phyloP scores from a whole-genome alignment of 2,797 vertebrate species.

The Kryptopterus vitreolus region DNA sequence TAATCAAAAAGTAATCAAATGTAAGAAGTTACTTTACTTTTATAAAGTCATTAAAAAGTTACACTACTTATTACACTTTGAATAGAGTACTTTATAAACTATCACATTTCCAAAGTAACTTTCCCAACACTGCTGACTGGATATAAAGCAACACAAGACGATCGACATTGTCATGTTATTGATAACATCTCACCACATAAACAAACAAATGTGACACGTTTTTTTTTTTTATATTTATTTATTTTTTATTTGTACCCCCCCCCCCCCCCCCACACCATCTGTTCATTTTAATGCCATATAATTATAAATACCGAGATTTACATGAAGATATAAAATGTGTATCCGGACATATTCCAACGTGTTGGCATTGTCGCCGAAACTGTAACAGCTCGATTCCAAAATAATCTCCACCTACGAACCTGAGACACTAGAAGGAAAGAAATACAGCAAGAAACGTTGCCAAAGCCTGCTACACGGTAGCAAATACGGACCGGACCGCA shows the following conservation, averaged over 20 bases:
- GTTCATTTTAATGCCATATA: conserved; percentile 81
- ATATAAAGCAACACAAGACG: no score
- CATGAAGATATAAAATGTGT: conserved; percentile 87
- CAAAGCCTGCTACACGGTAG: conserved; percentile 87
- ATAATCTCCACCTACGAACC: conserved; percentile 76
- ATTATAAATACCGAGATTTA: conserved; percentile 94
- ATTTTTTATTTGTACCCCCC: no score
- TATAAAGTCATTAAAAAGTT: no score
- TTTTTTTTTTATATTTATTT: conserved; percentile 51
- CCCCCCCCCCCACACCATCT: no score
- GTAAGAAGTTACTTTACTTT: no score
- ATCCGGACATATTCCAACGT: conserved; percentile 73
- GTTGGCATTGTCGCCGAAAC: conserved; percentile 76
- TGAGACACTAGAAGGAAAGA: conserved; percentile 79
- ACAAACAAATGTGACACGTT: conserved; percentile 30
- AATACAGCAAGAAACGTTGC: conserved; percentile 73
- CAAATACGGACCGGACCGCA: conserved; percentile 68
- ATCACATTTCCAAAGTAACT: no score
- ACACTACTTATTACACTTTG: no score
- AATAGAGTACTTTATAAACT: no score
- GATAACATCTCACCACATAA: conserved; percentile 41
- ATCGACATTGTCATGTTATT: no score
- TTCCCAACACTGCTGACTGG: no score
- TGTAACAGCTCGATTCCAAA: conserved; percentile 72
- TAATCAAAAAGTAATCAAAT: no score